A percentile compares a stretch with the other conserved stretches of the same genome.
phyloP scores from a whole-genome alignment of 2,888 invertebrate species.

The Yponomeuta plumbellus region DNA sequence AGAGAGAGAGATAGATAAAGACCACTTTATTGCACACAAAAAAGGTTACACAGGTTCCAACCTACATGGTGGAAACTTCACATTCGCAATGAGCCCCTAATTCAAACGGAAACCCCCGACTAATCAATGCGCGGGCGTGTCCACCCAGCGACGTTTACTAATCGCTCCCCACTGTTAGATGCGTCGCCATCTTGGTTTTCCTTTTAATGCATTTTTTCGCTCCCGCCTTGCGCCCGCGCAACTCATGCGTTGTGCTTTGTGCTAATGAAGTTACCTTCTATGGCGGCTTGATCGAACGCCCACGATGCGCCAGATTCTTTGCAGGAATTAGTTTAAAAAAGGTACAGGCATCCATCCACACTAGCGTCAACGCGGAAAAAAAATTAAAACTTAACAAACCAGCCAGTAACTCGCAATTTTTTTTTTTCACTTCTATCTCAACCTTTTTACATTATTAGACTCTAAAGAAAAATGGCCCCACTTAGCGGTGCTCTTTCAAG shows the following conservation, averaged over 20 bases:
- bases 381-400: too few relatives aligned
- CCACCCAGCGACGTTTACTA: slow-evolving; percentile 43
- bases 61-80: too few relatives aligned
- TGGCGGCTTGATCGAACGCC: slow-evolving; percentile 34
- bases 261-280: slow-evolving; percentile 44
- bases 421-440: too few relatives aligned
- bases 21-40: too few relatives aligned
- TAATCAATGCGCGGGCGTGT: slow-evolving; percentile 43
- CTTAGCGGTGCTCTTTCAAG: background rate
- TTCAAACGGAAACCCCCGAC: background rate
- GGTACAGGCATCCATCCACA: too few relatives aligned
- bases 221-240: slow-evolving; percentile 44
- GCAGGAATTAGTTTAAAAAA: background rate
- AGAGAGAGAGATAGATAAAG: too few relatives aligned
- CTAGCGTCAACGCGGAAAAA: too few relatives aligned
- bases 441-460: background rate
- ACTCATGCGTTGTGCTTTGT: slow-evolving; percentile 28
- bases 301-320: slow-evolving; percentile 9
- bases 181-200: slow-evolving; percentile 56
- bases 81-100: too few relatives aligned
- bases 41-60: too few relatives aligned
- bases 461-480: background rate
- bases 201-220: slow-evolving; percentile 38
- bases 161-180: slow-evolving; percentile 53
- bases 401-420: too few relatives aligned